A percentile compares a stretch with the other conserved stretches of the same genome.
These are phyloP conservation scores for Cephus runcator DNA, from an alignment of 2,888 invertebrate genomes.

Conservation along the genomic window DNA sequence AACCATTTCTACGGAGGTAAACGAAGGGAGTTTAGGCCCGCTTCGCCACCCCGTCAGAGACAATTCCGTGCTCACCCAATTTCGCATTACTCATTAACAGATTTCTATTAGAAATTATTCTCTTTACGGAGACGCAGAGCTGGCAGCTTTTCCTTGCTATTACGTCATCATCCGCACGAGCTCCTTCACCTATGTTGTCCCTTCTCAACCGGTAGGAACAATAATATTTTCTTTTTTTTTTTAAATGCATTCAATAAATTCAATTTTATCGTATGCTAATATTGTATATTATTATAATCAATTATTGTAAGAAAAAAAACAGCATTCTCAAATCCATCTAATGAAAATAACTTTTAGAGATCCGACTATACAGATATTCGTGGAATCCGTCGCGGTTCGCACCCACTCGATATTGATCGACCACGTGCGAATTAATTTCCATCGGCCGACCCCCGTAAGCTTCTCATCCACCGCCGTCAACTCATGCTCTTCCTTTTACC, in stretches of 20 bases:
- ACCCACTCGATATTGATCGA: not conserved
- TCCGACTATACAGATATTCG: not conserved
- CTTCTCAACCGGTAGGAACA: not conserved
- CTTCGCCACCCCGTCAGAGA: not conserved
- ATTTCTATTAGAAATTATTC: not conserved
- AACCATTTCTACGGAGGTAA: not conserved
- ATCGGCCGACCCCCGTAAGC: not conserved
- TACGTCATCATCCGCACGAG: no score
- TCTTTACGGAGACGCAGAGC: not conserved
- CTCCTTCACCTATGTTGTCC: no score
- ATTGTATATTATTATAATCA: no score
- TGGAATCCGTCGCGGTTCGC: not conserved
- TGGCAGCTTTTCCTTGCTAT: not conserved
- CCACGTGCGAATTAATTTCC: not conserved
- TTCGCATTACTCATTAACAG: not conserved
- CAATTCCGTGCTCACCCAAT: not conserved
- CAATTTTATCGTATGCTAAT: not conserved
- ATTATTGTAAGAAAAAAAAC: not conserved
- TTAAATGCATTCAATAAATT: not conserved
- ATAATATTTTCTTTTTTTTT: not conserved
- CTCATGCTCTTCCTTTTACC: not conserved
- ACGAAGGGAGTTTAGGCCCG: not conserved
- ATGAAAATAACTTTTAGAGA: not conserved
- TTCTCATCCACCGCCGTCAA: not conserved
- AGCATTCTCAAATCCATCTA: not conserved